Percentiles rank a stretch among this genome's conserved stretches.
Evolutionary conservation across 2,888 invertebrate species (phyloP).

Genomic region (Drosophila cracens): DNA sequence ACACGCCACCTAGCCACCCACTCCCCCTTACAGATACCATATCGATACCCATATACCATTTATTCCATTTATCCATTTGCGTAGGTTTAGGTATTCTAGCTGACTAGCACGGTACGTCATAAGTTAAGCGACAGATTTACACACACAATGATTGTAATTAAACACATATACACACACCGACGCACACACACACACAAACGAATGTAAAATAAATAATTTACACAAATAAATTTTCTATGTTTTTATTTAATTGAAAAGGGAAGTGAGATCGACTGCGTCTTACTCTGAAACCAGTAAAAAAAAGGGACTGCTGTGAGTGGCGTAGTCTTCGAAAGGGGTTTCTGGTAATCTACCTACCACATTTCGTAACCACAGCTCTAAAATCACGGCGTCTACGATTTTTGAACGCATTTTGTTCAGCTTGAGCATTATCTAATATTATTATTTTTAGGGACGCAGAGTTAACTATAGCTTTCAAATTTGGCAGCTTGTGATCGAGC

Average conservation of each 20-base stretch:
- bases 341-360: neutral
- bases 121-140: constrained; percentile 55
- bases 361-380: neutral
- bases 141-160: constrained; percentile 21
- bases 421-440: neutral
- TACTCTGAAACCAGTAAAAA: neutral
- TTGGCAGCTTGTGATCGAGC: neutral
- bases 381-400: neutral
- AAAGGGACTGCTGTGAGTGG: too few species aligned
- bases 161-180: constrained; percentile 12
- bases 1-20: constrained; percentile 2
- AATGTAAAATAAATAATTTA: constrained; percentile 47
- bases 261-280: neutral
- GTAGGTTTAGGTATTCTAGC: constrained; percentile 76
- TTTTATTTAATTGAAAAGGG: neutral
- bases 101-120: constrained; percentile 64
- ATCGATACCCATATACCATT: constrained; percentile 25
- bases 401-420: neutral
- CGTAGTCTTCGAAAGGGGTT: neutral
- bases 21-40: constrained; percentile 28
- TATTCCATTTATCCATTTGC: constrained; percentile 66
- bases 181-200: constrained; percentile 9
- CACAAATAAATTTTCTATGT: constrained; percentile 15
- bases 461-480: neutral
- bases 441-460: neutral